These are phyloP conservation scores for Mormyrus iriodes DNA, from an alignment of 2,113 vertebrate species.

Conservation along the genomic window DNA sequence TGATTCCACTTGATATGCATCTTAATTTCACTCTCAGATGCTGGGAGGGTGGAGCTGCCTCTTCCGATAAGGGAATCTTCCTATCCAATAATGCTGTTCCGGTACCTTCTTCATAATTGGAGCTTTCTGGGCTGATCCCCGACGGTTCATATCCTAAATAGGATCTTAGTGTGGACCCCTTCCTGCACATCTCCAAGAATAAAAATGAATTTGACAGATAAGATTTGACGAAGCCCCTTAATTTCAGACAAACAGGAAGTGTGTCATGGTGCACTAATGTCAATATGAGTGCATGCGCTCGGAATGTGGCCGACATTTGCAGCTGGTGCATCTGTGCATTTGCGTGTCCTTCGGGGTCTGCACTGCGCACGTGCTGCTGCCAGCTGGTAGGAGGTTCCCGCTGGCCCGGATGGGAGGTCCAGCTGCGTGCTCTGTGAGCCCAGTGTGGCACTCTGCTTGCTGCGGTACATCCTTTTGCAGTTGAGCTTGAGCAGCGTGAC, in stretches of 20 bases:
- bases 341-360: background rate
- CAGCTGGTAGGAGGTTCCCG: background rate
- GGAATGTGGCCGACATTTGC: background rate
- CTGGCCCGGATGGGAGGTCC: background rate
- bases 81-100: background rate
- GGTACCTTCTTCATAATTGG: background rate
- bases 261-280: background rate
- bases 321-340: background rate
- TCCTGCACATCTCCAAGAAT: background rate
- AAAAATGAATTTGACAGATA: background rate
- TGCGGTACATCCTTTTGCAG: background rate
- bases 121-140: background rate
- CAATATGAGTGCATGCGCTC: background rate
- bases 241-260: background rate
- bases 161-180: background rate
- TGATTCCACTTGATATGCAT: background rate
- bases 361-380: background rate
- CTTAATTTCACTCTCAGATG: background rate
- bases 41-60: background rate
- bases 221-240: background rate
- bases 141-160: background rate
- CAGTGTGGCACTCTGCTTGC: background rate
- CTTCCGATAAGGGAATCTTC: background rate
- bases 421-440: background rate
- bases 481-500: background rate